Evolutionary conservation across 2,888 invertebrate species (phyloP).

Genomic region (Melanostoma scalare): DNA sequence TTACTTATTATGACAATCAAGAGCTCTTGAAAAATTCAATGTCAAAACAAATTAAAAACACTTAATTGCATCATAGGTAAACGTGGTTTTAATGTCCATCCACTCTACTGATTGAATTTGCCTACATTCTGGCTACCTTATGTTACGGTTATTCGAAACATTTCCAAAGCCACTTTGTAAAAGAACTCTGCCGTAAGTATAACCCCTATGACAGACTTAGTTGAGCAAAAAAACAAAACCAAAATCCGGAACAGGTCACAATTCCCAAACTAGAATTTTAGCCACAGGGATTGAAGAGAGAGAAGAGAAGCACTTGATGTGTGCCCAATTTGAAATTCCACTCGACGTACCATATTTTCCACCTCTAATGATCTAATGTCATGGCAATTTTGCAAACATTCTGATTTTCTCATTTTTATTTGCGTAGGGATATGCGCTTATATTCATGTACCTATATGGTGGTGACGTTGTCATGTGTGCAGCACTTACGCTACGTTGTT

Average conservation of each 20-base stretch:
- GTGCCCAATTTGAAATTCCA: conserved; percentile 13
- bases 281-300: background rate
- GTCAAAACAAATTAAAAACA: too few relatives aligned
- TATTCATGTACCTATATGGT: background rate
- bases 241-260: conserved; percentile 15
- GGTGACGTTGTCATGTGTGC: background rate
- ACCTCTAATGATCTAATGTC: conserved; percentile 22
- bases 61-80: too few relatives aligned
- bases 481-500: too few relatives aligned
- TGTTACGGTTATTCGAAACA: too few relatives aligned
- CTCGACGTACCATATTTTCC: conserved; percentile 15
- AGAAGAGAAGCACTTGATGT: conserved; percentile 1
- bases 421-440: background rate
- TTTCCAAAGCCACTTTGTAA: too few relatives aligned
- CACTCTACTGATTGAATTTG: too few relatives aligned
- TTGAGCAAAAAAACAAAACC: background rate
- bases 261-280: conserved; percentile 9
- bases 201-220: too few relatives aligned
- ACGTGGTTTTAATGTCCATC: too few relatives aligned
- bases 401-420: conserved; percentile 15
- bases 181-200: too few relatives aligned
- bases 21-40: too few relatives aligned
- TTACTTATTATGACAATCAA: too few relatives aligned
- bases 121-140: too few relatives aligned
- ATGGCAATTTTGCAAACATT: conserved; percentile 29